Evolutionary conservation across 2,888 invertebrate genomes (phyloP).

Genomic region (Limulus polyphemus): DNA sequence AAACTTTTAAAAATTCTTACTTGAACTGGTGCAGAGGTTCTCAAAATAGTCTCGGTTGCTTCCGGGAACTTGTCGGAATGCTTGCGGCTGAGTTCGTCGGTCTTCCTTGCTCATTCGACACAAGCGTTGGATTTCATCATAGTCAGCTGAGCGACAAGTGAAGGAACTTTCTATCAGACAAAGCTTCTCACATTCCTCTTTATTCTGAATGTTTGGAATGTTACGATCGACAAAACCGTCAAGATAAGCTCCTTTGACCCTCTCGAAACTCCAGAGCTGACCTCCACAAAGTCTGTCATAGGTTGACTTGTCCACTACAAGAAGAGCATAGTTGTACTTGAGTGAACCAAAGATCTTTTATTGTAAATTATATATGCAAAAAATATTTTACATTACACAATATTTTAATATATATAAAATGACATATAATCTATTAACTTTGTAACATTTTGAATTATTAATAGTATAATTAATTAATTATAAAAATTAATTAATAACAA

Average conservation of each 20-base stretch:
- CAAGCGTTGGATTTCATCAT: conserved; percentile 38
- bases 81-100: conserved; percentile 42
- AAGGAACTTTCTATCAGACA: conserved; percentile 43
- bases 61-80: conserved; percentile 38
- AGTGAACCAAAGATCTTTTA: no score
- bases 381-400: no score
- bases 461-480: no score
- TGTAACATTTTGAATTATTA: no score
- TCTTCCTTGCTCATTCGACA: conserved; percentile 43
- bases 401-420: no score
- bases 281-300: conserved; percentile 38
- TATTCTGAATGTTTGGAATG: conserved; percentile 34
- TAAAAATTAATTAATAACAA: no score
- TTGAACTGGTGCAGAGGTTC: conserved; percentile 41
- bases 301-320: conserved; percentile 31
- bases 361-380: no score
- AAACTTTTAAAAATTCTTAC: conserved; percentile 9
- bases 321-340: background rate
- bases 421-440: no score
- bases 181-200: conserved; percentile 40
- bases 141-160: conserved; percentile 44
- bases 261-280: conserved; percentile 42
- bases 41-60: conserved; percentile 43
- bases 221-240: conserved; percentile 39
- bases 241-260: conserved; percentile 39